Evolutionary conservation across 2,888 invertebrate species (phyloP).

Genomic region (Thysanoteuthis rhombus): DNA sequence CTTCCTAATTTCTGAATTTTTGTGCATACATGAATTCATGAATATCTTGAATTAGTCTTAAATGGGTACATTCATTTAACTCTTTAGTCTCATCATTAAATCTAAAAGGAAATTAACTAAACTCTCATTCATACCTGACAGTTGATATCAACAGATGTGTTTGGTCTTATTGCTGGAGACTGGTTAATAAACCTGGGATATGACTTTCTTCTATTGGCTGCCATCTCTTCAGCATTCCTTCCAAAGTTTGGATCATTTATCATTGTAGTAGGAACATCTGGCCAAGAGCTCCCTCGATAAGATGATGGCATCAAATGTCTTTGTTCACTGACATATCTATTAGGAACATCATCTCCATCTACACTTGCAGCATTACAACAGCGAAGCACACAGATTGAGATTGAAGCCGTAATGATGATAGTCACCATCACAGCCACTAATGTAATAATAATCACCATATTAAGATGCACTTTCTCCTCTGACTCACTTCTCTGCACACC

Average conservation of each 20-base stretch:
- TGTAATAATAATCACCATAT: not conserved
- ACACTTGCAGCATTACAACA: slow-evolving; percentile 12
- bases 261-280: not conserved
- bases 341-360: not conserved
- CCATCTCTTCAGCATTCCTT: not conserved
- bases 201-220: not conserved
- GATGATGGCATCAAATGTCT: not conserved
- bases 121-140: not conserved
- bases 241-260: not conserved
- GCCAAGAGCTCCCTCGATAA: not conserved
- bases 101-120: not conserved
- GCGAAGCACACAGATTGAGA: not conserved
- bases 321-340: not conserved
- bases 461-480: not conserved
- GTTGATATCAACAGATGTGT: not conserved
- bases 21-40: no score
- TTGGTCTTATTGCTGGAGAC: not conserved
- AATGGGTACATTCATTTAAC: no score
- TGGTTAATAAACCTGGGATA: not conserved
- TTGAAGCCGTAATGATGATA: not conserved
- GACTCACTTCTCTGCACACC: not conserved
- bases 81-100: no score
- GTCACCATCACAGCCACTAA: not conserved
- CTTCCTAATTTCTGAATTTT: no score
- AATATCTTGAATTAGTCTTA: no score